Conservation (phyloP, 1,140 invertebrate genomes). For the Cataglyphis hispanica region DNA sequence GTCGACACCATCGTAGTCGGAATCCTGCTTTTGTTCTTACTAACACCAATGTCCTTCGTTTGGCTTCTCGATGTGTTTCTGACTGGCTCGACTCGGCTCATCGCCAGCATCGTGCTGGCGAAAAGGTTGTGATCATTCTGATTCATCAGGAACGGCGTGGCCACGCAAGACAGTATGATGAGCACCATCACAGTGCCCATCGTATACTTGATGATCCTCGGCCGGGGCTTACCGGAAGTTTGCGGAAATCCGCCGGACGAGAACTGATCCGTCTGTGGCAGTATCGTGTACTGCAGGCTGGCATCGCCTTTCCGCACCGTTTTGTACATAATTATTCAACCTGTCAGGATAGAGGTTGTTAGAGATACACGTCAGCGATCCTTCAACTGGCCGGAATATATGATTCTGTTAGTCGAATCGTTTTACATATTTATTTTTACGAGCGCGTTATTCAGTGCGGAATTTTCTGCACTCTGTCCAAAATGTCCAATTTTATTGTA, state of each 20-base stretch:
- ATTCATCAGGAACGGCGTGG: slow-evolving; percentile 74
- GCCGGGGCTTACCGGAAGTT: slow-evolving; percentile 43
- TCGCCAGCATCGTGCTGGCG: slow-evolving; percentile 69
- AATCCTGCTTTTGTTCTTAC: slow-evolving; percentile 59
- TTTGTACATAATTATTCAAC: slow-evolving; percentile 88
- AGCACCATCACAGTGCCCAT: slow-evolving; percentile 71
- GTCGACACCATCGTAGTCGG: slow-evolving; percentile 14
- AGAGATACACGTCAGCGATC: slow-evolving; percentile 26
- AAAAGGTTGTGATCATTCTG: slow-evolving; percentile 76
- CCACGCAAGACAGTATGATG: slow-evolving; percentile 70
- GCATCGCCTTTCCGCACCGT: slow-evolving; percentile 91
- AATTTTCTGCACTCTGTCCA: neutral
- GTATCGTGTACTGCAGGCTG: slow-evolving; percentile 91
- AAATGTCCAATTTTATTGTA: slow-evolving; percentile 28
- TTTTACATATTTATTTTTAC: slow-evolving; percentile 17
- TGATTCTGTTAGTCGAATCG: slow-evolving; percentile 13
- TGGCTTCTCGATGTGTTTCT: slow-evolving; percentile 61
- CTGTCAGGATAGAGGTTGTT: slow-evolving; percentile 43
- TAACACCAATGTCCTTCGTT: slow-evolving; percentile 22
- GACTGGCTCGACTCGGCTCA: slow-evolving; percentile 64
- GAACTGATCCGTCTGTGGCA: slow-evolving; percentile 90
- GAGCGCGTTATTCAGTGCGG: slow-evolving; percentile 19
- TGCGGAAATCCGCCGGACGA: slow-evolving; percentile 86
- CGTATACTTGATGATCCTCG: slow-evolving; percentile 70
- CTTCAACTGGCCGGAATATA: slow-evolving; percentile 28